phyloP scores from a whole-genome alignment of 2,113 vertebrate species.

The Trematomus loennbergii region DNA sequence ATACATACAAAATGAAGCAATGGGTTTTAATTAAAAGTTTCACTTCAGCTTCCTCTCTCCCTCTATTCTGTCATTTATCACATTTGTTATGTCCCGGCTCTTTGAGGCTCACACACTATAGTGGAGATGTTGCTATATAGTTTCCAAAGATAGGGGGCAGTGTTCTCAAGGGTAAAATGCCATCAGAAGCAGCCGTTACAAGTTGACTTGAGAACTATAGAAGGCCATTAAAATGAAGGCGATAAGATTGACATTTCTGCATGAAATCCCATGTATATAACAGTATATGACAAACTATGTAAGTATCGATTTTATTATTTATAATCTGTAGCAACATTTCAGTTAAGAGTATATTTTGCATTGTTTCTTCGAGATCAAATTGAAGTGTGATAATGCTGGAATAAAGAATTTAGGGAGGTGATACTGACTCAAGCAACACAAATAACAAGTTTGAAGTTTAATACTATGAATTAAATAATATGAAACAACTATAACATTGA shows the following conservation, averaged over 20 bases:
- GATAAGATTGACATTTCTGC: not conserved
- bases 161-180: slow-evolving; percentile 74
- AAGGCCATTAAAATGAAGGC: not conserved
- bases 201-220: not conserved
- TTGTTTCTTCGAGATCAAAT: not conserved
- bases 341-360: not conserved
- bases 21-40: slow-evolving; percentile 68
- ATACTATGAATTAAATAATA: no score
- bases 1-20: slow-evolving; percentile 61
- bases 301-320: not conserved
- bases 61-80: slow-evolving; percentile 29
- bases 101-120: not conserved
- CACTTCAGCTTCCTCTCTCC: slow-evolving; percentile 27
- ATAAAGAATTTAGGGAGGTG: not conserved
- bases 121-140: slow-evolving; percentile 9
- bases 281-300: not conserved
- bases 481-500: no score
- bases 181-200: not conserved
- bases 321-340: not conserved
- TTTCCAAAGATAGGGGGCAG: slow-evolving; percentile 81
- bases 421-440: not conserved
- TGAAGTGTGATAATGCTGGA: not conserved
- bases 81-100: slow-evolving; percentile 12
- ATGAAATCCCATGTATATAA: not conserved
- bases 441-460: not conserved